Evolutionary conservation across 2,888 invertebrate genomes (phyloP).

Genomic region (Tenthredo amoena): DNA sequence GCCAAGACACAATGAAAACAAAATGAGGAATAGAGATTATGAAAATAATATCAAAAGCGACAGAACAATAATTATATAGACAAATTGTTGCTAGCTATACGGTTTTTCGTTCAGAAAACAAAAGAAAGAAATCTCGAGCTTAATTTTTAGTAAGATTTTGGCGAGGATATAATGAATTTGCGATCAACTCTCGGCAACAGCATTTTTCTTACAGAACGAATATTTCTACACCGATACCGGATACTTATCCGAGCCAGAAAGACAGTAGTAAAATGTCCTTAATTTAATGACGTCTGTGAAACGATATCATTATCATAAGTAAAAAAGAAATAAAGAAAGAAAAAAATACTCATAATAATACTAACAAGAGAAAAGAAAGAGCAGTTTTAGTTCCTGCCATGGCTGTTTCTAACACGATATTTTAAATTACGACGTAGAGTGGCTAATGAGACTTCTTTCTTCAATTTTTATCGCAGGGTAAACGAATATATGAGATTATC

Average conservation of each 20-base stretch:
- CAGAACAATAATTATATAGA: background rate
- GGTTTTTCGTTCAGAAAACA: background rate
- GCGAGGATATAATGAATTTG: no score
- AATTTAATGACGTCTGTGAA: no score
- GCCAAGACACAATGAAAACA: background rate
- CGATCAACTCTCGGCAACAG: no score
- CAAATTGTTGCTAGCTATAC: background rate
- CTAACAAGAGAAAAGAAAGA: no score
- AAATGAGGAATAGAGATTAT: background rate
- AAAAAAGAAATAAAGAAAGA: no score
- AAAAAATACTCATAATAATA: no score
- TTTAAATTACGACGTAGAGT: constrained; percentile 15
- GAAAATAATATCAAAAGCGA: background rate
- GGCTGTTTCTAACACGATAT: background rate
- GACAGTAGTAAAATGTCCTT: no score
- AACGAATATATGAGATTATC: background rate
- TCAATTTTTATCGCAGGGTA: background rate
- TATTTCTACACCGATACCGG: no score
- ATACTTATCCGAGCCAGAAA: no score
- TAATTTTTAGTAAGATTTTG: background rate
- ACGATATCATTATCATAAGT: no score
- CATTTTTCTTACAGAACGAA: no score
- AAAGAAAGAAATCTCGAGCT: background rate
- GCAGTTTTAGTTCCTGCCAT: no score
- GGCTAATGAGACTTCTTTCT: constrained; percentile 17